A percentile compares a stretch with the other conserved stretches of the same genome.
These are phyloP conservation scores for Aspidapion aeneum DNA, from an alignment of 2,888 invertebrate genomes.

Conservation along the genomic window DNA sequence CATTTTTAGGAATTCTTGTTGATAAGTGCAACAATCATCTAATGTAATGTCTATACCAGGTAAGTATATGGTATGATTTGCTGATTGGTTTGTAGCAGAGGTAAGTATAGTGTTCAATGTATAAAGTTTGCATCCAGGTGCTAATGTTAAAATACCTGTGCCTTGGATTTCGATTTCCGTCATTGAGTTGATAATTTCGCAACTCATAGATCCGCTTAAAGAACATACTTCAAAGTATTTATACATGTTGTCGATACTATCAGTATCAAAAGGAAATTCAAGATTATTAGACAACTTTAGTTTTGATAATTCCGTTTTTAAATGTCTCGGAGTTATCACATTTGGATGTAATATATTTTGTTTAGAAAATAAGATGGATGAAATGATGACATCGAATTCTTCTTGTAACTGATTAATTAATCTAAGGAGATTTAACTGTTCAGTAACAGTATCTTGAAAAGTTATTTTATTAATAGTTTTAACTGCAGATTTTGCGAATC, in stretches of 20 bases:
- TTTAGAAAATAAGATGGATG: slow-evolving; percentile 26
- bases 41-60: slow-evolving; percentile 6
- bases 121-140: neutral
- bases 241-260: slow-evolving; percentile 15
- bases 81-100: neutral
- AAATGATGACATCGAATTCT: slow-evolving; percentile 21
- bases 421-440: slow-evolving; percentile 23
- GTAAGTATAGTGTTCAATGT: neutral
- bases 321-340: slow-evolving; percentile 21
- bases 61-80: slow-evolving; percentile 2
- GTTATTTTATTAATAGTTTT: slow-evolving; percentile 8
- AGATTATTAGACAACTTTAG: slow-evolving; percentile 10
- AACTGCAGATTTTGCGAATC: slow-evolving; percentile 11
- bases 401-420: slow-evolving; percentile 21
- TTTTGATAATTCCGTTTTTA: slow-evolving; percentile 10
- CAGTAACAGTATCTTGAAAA: slow-evolving; percentile 17
- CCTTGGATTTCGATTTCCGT: slow-evolving; percentile 2
- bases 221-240: slow-evolving; percentile 20
- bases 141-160: slow-evolving; percentile 1
- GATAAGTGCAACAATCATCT: slow-evolving; percentile 9
- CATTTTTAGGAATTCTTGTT: slow-evolving; percentile 4
- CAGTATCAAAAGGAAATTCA: slow-evolving; percentile 21
- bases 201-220: no score
- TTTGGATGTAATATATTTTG: slow-evolving; percentile 24
- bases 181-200: no score